Evolutionary conservation across 2,113 vertebrate species (phyloP), one percentile per base, ranked within the genome.

Genomic region (Phocoena phocoena): DNA sequence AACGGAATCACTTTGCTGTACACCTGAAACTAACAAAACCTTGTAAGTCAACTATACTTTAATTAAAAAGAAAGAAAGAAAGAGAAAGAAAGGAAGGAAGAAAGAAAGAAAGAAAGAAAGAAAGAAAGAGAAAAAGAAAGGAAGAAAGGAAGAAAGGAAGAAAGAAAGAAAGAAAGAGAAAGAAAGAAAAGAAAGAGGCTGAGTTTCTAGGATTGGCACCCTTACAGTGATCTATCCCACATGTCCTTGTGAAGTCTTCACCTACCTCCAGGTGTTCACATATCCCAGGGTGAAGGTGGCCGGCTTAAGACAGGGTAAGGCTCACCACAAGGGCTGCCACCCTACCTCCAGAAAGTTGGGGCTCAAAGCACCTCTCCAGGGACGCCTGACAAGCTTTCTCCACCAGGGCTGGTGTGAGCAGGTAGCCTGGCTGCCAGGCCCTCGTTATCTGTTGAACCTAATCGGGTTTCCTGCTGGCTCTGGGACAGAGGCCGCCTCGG

Each of bases 71-170:
- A 21, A 11, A 70, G 12, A 3, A 47, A 12, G 11, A 13, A 47
- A 47, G 47, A 41, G 21, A 3, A 47, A 11, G 11, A 3, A 47
- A 12, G 11, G 3, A 47, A 12, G 14, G 1, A 53, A 15, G 14
- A 15, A 53, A 15, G 14, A 1, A 53, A 15, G 14, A 5, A 53
- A 15, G 13, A 0, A 41, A 26, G 11, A 0, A 44, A 9, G 8
- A 0, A 44, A 9, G 8, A 9, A 44, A 44, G 0, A 6, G 1
- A 36, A 2, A 9, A 44, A 44, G 44, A 9, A 47, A 47, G 44
- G 0, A 50, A 50, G 47, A 4, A 50, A 50, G 47, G 0, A 50
- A 50, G 47, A 3, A 47, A 47, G 47, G 36, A 44, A 9, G 8
- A 9, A 44, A 44, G 0, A 1, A 6, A 36, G 36, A 9, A 44